Evolutionary conservation across 2,797 vertebrate genomes (phyloP).

Genomic region (Hypotaenidia philippensis): DNA sequence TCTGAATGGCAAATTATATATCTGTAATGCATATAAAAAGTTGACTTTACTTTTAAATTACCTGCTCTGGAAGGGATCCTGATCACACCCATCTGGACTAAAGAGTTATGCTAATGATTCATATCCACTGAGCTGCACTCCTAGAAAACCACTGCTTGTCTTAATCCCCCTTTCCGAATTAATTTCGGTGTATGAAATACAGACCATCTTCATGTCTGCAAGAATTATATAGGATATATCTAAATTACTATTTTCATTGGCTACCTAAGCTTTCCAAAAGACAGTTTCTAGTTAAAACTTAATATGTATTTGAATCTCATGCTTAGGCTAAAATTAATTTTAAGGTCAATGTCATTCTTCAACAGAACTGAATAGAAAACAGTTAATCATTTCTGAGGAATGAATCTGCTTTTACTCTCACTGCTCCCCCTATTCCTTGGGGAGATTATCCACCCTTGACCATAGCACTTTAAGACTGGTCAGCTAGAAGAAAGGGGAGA

Average conservation of each 20-base stretch:
- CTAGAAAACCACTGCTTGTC: neutral
- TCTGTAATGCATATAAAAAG: neutral
- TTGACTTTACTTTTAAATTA: neutral
- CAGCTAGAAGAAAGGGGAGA: neutral
- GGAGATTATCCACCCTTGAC: neutral
- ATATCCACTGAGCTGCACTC: neutral
- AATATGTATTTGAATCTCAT: neutral
- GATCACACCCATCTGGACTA: neutral
- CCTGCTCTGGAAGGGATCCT: neutral
- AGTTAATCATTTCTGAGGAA: neutral
- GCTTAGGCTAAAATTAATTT: neutral
- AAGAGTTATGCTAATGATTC: neutral
- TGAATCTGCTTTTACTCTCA: neutral
- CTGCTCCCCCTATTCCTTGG: neutral
- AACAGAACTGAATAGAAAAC: neutral
- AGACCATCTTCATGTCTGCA: neutral
- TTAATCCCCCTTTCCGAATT: neutral
- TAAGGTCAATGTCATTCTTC: neutral
- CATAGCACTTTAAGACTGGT: neutral
- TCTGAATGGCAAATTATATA: neutral
- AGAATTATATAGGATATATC: neutral
- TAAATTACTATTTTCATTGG: neutral
- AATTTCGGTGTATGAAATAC: neutral
- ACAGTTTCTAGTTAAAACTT: neutral
- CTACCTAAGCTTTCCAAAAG: conserved; percentile 6